Base-by-base conservation (phyloP, 2,797 vertebrate species). In the Podarcis lilfordi region DNA sequence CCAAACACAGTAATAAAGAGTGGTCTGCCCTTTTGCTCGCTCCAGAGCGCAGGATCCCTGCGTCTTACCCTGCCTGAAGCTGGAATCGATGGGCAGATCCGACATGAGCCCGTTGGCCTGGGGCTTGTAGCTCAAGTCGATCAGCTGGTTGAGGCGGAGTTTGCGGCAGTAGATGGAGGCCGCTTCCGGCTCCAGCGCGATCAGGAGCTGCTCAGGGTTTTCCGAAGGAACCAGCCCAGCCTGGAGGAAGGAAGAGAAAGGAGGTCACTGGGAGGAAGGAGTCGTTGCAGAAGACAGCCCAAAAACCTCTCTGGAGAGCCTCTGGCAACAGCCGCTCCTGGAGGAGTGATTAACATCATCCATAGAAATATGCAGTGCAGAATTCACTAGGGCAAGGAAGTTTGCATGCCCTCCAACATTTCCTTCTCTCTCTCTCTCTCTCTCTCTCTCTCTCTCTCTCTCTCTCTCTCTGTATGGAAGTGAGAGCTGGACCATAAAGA, bases 121-220 rank as follows among this genome's bases (percentile, higher is more conserved):
- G 81, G 97, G 96, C 68, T 96, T 97, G 92, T 96, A 92, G 95
- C 98, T 98, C 80, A 99, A 97, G 92, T 99, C 98, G 1, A 98
- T 96, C 90, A 99, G 97, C 91, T 99, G 98, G 95, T 99, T 98
- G 78, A 98, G 97, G 23, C 98, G 98, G 40, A 99, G 98, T 89
- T 99, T 99, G 0, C 98, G 95, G 95, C 98, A 99, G 93, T 99
- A 99, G 35, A 99, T 98, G 68, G 98, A 99, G 1, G 98, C 98
- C 0, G 98, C 98, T 93, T 99, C 98, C 0, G 98, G 98, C 92
- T 99, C 99, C 78, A 99, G 97, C 0, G 98, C 98, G 0, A 99
- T 99, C 88, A 99, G 97, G 8, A 99, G 97, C 96, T 98, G 98
- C 92, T 99, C 98, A 0, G 98, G 98, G 80, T 94, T 94, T 87